A percentile compares a stretch with the other conserved stretches of the same genome.
Evolutionary conservation across 2,113 vertebrate species (phyloP).

Genomic region (Nicator chloris): DNA sequence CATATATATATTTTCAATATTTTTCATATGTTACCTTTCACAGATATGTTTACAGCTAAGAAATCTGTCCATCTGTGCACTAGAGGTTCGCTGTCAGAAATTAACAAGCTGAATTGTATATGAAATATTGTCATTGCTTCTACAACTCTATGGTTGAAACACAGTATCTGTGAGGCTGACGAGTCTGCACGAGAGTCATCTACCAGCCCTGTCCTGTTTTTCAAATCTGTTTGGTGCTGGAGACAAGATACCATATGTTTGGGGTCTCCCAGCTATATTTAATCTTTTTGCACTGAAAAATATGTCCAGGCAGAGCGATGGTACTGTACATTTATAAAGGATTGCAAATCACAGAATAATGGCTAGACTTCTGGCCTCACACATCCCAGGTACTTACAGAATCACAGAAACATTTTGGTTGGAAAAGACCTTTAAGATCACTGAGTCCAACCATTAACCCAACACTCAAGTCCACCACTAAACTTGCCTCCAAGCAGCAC

Average conservation of each 20-base stretch:
- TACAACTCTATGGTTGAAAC: background rate
- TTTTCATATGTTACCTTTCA: background rate
- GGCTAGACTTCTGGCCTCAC: background rate
- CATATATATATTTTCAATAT: background rate
- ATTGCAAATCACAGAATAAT: background rate
- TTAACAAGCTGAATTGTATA: background rate
- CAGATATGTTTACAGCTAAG: background rate
- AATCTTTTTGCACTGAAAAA: background rate
- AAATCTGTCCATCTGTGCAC: background rate
- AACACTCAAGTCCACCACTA: background rate
- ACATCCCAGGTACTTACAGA: background rate
- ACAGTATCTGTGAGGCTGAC: fast-evolving
- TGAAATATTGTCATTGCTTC: background rate
- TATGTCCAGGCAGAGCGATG: background rate
- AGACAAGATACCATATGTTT: background rate
- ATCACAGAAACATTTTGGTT: background rate
- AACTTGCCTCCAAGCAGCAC: background rate
- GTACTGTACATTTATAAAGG: background rate
- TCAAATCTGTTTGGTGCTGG: background rate
- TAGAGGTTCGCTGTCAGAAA: background rate
- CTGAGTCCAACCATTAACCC: background rate
- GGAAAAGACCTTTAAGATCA: background rate
- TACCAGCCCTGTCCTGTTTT: background rate
- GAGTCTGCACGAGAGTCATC: background rate
- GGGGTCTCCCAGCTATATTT: background rate